These are phyloP conservation scores for Drosophila bunnanda DNA, from an alignment of 2,888 invertebrate species.

Conservation along the genomic window DNA sequence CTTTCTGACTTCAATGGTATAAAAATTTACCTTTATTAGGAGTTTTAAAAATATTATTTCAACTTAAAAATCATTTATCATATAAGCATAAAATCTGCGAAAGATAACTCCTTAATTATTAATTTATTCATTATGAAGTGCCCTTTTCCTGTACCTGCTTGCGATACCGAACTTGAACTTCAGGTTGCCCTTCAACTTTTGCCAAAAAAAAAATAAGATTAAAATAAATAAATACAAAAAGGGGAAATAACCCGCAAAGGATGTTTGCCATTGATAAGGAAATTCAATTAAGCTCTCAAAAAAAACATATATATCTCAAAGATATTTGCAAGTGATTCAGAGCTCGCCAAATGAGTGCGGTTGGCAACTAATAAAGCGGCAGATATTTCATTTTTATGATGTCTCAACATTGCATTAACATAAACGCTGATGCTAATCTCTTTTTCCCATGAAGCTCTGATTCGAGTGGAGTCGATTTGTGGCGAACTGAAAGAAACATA, in stretches of 20 bases:
- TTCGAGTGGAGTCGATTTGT: conserved; percentile 8
- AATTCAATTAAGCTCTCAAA: conserved; percentile 41
- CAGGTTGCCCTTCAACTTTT: conserved; percentile 76
- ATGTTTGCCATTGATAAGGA: conserved; percentile 72
- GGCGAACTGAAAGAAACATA: conserved; percentile 59
- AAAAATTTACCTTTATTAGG: no score
- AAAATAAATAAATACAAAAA: not conserved
- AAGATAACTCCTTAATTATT: not conserved
- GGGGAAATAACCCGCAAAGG: conserved; percentile 57
- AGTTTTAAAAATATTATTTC: not conserved
- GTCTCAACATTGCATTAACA: conserved; percentile 75
- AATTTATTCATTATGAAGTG: not conserved
- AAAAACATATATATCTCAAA: conserved; percentile 22
- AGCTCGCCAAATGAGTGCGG: conserved; percentile 36
- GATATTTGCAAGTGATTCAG: conserved; percentile 74
- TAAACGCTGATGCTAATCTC: conserved; percentile 81
- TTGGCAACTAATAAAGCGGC: conserved; percentile 47
- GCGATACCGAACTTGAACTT: conserved; percentile 70
- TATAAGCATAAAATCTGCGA: not conserved
- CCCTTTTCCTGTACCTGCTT: not conserved
- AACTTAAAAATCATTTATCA: not conserved
- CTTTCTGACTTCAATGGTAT: no score
- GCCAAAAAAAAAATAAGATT: not conserved
- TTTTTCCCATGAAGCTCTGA: conserved; percentile 77
- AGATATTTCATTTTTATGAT: conserved; percentile 71